Base-by-base conservation (phyloP, 2,888 invertebrate species). In the Embidobia sp. region DNA sequence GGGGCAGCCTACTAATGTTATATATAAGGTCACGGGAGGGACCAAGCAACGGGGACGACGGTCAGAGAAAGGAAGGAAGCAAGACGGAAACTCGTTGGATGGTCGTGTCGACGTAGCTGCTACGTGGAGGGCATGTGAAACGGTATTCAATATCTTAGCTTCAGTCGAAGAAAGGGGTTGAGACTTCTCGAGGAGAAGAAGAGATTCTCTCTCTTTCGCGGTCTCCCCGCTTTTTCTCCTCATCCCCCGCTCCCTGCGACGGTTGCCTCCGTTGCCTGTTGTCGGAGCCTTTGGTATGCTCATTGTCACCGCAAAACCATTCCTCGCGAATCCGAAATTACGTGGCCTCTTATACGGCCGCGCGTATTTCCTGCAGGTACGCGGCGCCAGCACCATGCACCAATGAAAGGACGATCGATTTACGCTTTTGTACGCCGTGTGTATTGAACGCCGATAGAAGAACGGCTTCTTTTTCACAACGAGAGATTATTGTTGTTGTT, bases 121-220 rank as follows among this genome's bases (percentile, higher is more conserved):
- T 86, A 86, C 86, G 86, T 86, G 85, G 82, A 76, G 84, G 81
- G 86, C 86, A 87, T 87, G 84, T 86, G 85, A 87, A 87, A 86
- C 86, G 86, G 84, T 86, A 86, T 87, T 86, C 86, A 86, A 87
- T 87, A 87, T 87, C 85, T 81, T 83, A 82, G 79, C 67, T 78
- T 77, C 77, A 44, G 59, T 42, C 57, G 64, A 64, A 55, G 72
- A 55, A 63, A 64, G 73, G 75, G 67, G 66, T 70, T 53, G 63
- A 46, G 53, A 11, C 69, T 44, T 53, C 27, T 66, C 10, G 35
- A 4, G 33, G 33, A 48, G 59, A 6, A 31, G 55, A 19, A 33
- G 44, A 35, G 29, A 44, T 66, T 67, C 49, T 37, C 73, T 57
- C 64, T 61, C 26, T 55, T 53, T 53, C 55, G 42, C n/a, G 15